Base-by-base conservation (phyloP, 2,797 vertebrate species). In the Helostoma temminkii region DNA sequence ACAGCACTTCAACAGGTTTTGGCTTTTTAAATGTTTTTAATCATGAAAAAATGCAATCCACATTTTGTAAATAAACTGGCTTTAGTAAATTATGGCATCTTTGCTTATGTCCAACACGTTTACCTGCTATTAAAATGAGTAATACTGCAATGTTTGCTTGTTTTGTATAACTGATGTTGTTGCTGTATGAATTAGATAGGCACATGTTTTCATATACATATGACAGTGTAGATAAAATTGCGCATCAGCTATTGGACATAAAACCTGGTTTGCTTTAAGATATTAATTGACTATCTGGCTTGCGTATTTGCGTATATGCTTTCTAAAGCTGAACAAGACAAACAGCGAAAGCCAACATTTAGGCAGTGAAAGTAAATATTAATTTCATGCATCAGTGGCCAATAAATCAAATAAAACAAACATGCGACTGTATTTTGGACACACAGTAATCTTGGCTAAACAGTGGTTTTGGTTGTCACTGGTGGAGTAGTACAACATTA, bases 341-440 rank as follows among this genome's bases (percentile, higher is more conserved):
- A 48, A 70, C 16, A 30, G 63, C 14, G 15, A 4, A 54, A 41
- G 19, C 9, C 21, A 47, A 43, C 21, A 71, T 61, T 47, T 47
- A 34, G 39, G 58, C 55, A 32, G 36, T 49, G 2, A 32, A 9
- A 63, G 49, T 43, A 72, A 74, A 76, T 26, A 55, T 42, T 30
- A 21, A 43, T 19, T 18, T 49, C 2, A 45, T 3, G 19, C 36
- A 24, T 28, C 14, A 30, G 12, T 6, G 1, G 30, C 18, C 14
- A 66, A n/a, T 42, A 25, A n/a, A 69, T 71, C n/a, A 43, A 52
- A 28, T 3, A 54, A 36, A 70, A 37, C 19, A 54, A 43, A 54
- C n/a, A 53, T 4, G 14, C 0, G 36, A 16, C 45, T 26, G 21
- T 34, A 30, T 43, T 55, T 41, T 62, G 53, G 53, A 19, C 8